A percentile compares a stretch with the other conserved stretches of the same genome.
Conservation (phyloP, 2,797 vertebrate genomes). For the Poecilia velifera region DNA sequence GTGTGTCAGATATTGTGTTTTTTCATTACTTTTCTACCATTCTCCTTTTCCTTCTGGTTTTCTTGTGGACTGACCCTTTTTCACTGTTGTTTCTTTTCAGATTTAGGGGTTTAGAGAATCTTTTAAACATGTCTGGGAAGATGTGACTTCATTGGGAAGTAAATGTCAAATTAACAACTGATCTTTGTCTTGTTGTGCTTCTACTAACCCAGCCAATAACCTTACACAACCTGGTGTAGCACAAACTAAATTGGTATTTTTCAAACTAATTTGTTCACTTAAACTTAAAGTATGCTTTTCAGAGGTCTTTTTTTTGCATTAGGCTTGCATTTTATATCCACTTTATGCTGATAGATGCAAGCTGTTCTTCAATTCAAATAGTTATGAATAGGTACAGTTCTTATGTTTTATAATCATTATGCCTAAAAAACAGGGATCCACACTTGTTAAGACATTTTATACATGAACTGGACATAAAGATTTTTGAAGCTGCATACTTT, state of each 20-base stretch:
- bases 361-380: neutral
- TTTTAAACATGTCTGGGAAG: constrained; percentile 70
- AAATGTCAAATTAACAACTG: constrained; percentile 55
- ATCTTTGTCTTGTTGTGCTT: constrained; percentile 26
- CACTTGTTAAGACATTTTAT: constrained; percentile 5
- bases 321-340: neutral
- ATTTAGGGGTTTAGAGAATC: constrained; percentile 80
- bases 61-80: constrained; percentile 59
- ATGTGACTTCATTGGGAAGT: constrained; percentile 62
- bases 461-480: neutral
- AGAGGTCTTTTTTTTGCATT: constrained; percentile 8
- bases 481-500: constrained; percentile 1
- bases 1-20: neutral
- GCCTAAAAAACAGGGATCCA: constrained; percentile 10
- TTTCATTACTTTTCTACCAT: constrained; percentile 1
- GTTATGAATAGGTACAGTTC: neutral
- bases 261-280: neutral
- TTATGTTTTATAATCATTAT: neutral
- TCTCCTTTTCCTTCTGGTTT: constrained; percentile 46
- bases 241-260: neutral
- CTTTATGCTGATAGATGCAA: neutral
- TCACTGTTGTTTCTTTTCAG: constrained; percentile 71
- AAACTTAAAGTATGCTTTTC: neutral
- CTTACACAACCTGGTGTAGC: constrained; percentile 1
- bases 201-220: constrained; percentile 45